phyloP scores from a whole-genome alignment of 2,888 invertebrate species.

The Nymphalis c-album region DNA sequence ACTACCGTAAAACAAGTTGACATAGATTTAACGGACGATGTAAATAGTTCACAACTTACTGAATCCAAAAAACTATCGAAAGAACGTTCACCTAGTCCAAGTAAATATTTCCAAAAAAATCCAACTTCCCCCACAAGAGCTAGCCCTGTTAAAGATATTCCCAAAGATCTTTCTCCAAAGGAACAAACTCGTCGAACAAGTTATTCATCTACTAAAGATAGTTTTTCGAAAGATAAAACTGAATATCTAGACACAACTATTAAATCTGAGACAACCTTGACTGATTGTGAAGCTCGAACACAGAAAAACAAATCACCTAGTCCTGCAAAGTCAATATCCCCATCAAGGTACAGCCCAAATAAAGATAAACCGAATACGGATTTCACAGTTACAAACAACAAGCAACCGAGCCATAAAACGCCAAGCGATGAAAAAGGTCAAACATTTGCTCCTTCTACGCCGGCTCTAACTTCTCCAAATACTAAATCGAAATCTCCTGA shows the following conservation, averaged over 20 bases:
- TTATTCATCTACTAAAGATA: constrained; percentile 13
- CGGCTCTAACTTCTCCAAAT: neutral
- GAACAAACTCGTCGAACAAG: constrained; percentile 12
- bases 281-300: constrained; percentile 5
- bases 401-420: neutral
- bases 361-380: constrained; percentile 6
- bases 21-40: neutral
- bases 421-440: constrained; percentile 3
- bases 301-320: constrained; percentile 29
- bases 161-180: neutral
- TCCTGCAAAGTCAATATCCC: constrained; percentile 45
- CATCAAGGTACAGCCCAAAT: constrained; percentile 41
- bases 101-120: constrained; percentile 11
- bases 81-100: constrained; percentile 24
- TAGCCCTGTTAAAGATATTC: constrained; percentile 17
- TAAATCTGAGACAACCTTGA: neutral
- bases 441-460: constrained; percentile 8
- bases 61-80: constrained; percentile 6
- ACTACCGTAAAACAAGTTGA: neutral
- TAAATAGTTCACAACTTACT: neutral
- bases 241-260: neutral
- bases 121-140: constrained; percentile 3
- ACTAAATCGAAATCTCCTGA: neutral
- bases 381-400: no score
- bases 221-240: constrained; percentile 1